Evolutionary conservation across 2,113 vertebrate species (phyloP), one percentile per base, ranked within the genome.

Genomic region (Rafetus swinhoei): DNA sequence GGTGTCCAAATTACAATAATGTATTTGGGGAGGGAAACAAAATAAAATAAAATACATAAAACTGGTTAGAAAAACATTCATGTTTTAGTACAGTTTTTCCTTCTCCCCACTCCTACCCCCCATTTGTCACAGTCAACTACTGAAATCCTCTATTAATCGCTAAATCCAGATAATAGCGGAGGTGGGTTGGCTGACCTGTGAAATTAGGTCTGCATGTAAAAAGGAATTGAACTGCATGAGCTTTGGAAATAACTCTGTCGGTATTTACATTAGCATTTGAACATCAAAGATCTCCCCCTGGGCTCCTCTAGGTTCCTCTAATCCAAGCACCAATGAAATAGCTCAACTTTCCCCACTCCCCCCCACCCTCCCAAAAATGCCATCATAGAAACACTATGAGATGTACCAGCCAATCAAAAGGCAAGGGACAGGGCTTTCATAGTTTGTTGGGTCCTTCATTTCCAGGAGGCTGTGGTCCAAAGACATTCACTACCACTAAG

Each of bases 191-290:
- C 93, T 96, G 93, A 93, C 95, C 90, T 94, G 92, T 93, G 96
- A 96, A 96, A 96, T 95, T 90, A 96, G 96, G 97, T 95, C 93
- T 91, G 88, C 90, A 96, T 95, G 94, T 89, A 90, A 89, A 95
- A 93, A 95, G 92, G 88, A 96, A 92, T 83, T 89, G 89, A 93
- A 86, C 92, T 93, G 90, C 90, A n/a, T 2, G 35, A 90, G 94
- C 88, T 95, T 92, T 94, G 97, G 93, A 95, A 94, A 95, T 97
- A 94, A 90, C 92, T 96, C 90, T 85, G 92, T 93, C 25, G 69
- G 90, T 91, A 92, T 94, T 93, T 94, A 85, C 39, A 54, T 84
- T 93, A 96, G 86, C 81, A 57, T 89, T 72, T 85, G 90, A 90
- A 90, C 90, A 89, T 95, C 93, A 87, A 90, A 85, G 55, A 79